A percentile compares a stretch with the other conserved stretches of the same genome.
Evolutionary conservation across 23 tunicate genomes (phyloP).

Genomic region (Ciona savignyi): DNA sequence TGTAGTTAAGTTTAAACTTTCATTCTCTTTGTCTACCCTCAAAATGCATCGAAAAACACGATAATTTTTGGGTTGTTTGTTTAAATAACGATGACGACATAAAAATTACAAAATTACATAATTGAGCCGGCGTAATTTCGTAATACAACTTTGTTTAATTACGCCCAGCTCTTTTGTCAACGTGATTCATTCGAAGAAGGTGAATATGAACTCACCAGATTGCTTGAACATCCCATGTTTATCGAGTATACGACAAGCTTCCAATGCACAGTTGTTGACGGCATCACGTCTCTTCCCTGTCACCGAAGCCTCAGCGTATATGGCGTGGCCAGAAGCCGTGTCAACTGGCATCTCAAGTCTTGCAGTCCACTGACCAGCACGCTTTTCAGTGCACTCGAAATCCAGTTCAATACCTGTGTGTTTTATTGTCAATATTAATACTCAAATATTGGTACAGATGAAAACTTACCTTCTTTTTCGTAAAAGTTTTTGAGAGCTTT

Average conservation of each 20-base stretch:
- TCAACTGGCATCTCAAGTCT: constrained; percentile 62
- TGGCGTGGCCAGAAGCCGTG: constrained; percentile 49
- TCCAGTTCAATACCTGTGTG: constrained; percentile 64
- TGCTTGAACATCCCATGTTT: constrained; percentile 87
- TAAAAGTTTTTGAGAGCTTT: constrained; percentile 86
- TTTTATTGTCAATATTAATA: too few relatives aligned
- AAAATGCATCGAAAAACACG: too few relatives aligned
- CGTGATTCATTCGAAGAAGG: too few relatives aligned
- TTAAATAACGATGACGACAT: too few relatives aligned
- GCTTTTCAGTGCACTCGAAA: constrained; percentile 77
- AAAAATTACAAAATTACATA: too few relatives aligned
- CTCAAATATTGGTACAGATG: too few relatives aligned
- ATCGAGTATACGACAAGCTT: constrained; percentile 83
- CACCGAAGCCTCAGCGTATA: constrained; percentile 64
- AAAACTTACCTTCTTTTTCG: constrained; percentile 87
- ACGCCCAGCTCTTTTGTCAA: too few relatives aligned
- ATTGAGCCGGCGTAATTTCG: too few relatives aligned
- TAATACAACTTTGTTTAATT: too few relatives aligned
- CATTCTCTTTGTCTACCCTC: too few relatives aligned
- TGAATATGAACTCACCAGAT: constrained; percentile 47
- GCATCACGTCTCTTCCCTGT: constrained; percentile 76
- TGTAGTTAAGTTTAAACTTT: too few relatives aligned
- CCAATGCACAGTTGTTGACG: constrained; percentile 72
- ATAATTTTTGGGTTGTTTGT: too few relatives aligned
- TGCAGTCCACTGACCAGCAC: constrained; percentile 84